These are phyloP conservation scores for Amphipoea oculea DNA, from an alignment of 2,888 invertebrate genomes.

Conservation along the genomic window DNA sequence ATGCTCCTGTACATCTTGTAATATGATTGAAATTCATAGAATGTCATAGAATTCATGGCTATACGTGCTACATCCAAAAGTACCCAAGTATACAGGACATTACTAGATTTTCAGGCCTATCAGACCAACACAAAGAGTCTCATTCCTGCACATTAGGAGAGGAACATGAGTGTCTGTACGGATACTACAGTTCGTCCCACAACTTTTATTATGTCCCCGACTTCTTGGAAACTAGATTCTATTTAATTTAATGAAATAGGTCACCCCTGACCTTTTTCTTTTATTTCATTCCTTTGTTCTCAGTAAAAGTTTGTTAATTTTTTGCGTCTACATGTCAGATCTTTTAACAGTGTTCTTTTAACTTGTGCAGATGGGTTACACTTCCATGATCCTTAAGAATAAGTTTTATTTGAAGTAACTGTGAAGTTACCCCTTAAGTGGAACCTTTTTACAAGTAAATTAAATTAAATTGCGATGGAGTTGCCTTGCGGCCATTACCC, in stretches of 20 bases:
- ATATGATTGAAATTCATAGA: neutral
- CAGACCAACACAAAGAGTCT: neutral
- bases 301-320: slow-evolving; percentile 8
- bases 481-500: neutral
- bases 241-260: slow-evolving; percentile 30
- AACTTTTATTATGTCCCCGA: neutral
- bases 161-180: neutral
- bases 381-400: neutral
- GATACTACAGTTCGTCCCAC: neutral
- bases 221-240: slow-evolving; percentile 33
- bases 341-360: neutral
- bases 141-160: neutral
- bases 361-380: slow-evolving; percentile 1
- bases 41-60: neutral
- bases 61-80: neutral
- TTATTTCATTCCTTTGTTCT: slow-evolving; percentile 41
- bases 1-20: neutral
- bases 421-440: slow-evolving; percentile 3
- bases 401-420: slow-evolving; percentile 24
- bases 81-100: neutral
- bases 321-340: slow-evolving; percentile 20
- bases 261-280: slow-evolving; percentile 35
- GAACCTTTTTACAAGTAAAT: slow-evolving; percentile 32
- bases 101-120: neutral
- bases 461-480: slow-evolving; percentile 24